Percentiles rank a stretch among this genome's conserved stretches.
Evolutionary conservation across 1,140 invertebrate species (phyloP).

Genomic region (Heliothis virescens): DNA sequence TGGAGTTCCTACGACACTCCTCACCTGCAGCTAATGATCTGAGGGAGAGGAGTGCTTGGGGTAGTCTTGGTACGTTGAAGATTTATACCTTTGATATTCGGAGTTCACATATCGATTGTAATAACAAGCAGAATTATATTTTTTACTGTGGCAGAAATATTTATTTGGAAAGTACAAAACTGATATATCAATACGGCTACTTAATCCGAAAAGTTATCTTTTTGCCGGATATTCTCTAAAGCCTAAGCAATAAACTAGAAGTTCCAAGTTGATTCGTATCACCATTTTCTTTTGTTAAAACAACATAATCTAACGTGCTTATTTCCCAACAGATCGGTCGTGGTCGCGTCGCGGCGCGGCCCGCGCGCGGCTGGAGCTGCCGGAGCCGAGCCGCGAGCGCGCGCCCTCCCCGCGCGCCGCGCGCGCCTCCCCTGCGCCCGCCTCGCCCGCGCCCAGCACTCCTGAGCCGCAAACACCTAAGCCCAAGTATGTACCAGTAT

Average conservation of each 20-base stretch:
- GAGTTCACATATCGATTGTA: too few relatives aligned
- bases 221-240: too few relatives aligned
- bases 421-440: conserved; percentile 79
- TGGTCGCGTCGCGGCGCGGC: conserved; percentile 92
- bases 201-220: too few relatives aligned
- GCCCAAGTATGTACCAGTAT: conserved; percentile 67
- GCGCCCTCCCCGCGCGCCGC: conserved; percentile 88
- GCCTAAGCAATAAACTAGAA: too few relatives aligned
- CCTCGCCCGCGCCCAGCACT: conserved; percentile 69
- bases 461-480: conserved; percentile 50
- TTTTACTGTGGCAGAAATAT: too few relatives aligned
- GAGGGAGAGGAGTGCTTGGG: conserved; percentile 95
- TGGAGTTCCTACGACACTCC: conserved; percentile 93
- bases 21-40: conserved; percentile 90
- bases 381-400: conserved; percentile 87
- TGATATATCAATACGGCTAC: too few relatives aligned
- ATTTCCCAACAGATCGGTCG: conserved; percentile 90
- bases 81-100: not conserved
- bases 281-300: not conserved
- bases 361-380: conserved; percentile 90
- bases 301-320: not conserved
- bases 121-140: too few relatives aligned
- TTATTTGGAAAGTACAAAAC: too few relatives aligned
- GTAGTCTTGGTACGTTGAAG: conserved; percentile 89
- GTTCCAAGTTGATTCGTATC: not conserved